Percentiles rank a stretch among this genome's conserved stretches.
Evolutionary conservation across 2,113 vertebrate genomes (phyloP).

Genomic region (Equus przewalskii): DNA sequence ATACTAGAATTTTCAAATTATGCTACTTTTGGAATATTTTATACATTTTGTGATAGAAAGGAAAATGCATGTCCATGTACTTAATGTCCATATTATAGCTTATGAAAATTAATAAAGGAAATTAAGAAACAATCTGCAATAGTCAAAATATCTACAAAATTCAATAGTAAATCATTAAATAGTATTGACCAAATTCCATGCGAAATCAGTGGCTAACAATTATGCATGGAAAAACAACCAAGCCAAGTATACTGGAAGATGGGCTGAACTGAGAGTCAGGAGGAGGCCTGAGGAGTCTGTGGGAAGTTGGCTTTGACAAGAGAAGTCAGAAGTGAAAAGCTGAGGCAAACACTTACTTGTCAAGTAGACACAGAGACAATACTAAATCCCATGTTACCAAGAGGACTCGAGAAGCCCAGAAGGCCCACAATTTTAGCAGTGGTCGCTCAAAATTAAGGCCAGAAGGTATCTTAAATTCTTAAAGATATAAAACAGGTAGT

Average conservation of each 20-base stretch:
- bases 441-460: not conserved
- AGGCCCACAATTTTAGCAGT: not conserved
- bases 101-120: conserved; percentile 53
- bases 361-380: not conserved
- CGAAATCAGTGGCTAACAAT: not conserved
- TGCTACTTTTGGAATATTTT: not conserved
- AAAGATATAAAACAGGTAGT: not conserved
- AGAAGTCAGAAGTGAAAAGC: not conserved
- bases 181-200: not conserved
- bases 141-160: not conserved
- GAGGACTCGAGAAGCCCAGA: not conserved
- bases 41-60: not conserved
- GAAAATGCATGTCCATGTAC: not conserved
- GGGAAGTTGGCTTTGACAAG: not conserved
- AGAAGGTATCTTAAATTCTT: conserved; percentile 21
- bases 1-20: not conserved
- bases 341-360: not conserved
- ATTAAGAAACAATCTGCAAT: not conserved
- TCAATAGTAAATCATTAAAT: not conserved
- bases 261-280: not conserved
- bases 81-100: not conserved
- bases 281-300: not conserved
- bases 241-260: not conserved
- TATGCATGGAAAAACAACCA: not conserved
- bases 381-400: not conserved